A percentile compares a stretch with the other conserved stretches of the same genome.
Conservation (phyloP, 1,140 invertebrate species). For the Scaptomyza montana region DNA sequence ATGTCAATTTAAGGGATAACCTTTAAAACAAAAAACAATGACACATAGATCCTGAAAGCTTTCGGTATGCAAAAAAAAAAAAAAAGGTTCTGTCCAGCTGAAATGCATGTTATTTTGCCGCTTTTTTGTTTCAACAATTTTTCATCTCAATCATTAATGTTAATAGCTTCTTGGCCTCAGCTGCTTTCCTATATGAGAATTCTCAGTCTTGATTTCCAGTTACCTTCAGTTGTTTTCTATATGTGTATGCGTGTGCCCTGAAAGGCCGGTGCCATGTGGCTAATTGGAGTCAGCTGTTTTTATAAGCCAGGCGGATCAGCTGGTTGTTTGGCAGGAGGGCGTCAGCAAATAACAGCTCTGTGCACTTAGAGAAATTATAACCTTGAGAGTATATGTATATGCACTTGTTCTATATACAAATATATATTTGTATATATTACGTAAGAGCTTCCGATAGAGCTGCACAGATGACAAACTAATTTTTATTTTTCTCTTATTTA, state of each 20-base stretch:
- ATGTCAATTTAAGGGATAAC: too few species aligned
- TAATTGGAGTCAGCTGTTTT: constrained; percentile 81
- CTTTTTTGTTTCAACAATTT: neutral
- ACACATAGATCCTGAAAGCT: neutral
- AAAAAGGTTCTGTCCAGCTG: neutral
- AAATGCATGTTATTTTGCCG: neutral
- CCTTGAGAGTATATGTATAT: constrained; percentile 2
- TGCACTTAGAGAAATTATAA: constrained; percentile 56
- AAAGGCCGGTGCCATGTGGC: constrained; percentile 61
- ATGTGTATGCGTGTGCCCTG: constrained; percentile 4
- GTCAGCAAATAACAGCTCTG: constrained; percentile 14
- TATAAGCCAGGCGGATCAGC: constrained; percentile 60
- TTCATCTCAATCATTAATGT: constrained; percentile 49
- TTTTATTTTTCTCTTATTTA: constrained; percentile 23
- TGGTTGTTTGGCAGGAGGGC: constrained; percentile 63
- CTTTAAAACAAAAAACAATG: too few species aligned
- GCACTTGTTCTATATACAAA: too few species aligned
- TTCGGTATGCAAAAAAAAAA: neutral
- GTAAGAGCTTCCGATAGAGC: constrained; percentile 12
- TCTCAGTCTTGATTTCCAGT: constrained; percentile 30
- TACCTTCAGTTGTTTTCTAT: constrained; percentile 8
- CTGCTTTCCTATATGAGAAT: constrained; percentile 26
- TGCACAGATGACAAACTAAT: constrained; percentile 44
- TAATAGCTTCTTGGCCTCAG: constrained; percentile 54
- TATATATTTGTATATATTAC: constrained; percentile 11